These are phyloP conservation scores for Drosophila aldrichi DNA, from an alignment of 2,888 invertebrate species.

Conservation along the genomic window DNA sequence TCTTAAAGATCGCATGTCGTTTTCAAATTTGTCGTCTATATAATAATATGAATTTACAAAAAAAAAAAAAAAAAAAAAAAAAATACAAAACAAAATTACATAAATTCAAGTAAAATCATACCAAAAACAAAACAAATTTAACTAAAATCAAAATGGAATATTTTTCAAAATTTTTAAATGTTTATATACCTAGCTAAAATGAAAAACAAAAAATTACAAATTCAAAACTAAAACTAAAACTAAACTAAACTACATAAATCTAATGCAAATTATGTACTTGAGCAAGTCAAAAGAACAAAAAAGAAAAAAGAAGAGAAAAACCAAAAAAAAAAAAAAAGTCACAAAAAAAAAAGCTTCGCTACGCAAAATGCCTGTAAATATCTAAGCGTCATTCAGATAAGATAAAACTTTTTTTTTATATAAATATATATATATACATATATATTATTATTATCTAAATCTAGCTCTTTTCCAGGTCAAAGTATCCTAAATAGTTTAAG, in stretches of 20 bases:
- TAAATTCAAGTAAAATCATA: conserved; percentile 14
- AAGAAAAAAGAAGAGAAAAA: conserved; percentile 1
- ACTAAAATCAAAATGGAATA: conserved; percentile 68
- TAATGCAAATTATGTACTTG: conserved; percentile 52
- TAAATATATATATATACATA: neutral
- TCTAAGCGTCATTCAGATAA: conserved; percentile 50
- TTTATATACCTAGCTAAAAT: conserved; percentile 69
- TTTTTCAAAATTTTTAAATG: conserved; percentile 74
- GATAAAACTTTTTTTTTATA: conserved; percentile 5
- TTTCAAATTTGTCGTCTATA: conserved; percentile 66
- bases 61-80: neutral
- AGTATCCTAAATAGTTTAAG: conserved; percentile 54
- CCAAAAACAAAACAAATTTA: conserved; percentile 35
- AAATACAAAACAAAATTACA: neutral
- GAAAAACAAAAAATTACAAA: conserved; percentile 34
- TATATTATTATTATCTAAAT: neutral
- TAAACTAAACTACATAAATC: conserved; percentile 21
- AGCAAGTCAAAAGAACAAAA: conserved; percentile 36
- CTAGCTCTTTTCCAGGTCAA: conserved; percentile 60
- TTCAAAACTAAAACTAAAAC: neutral
- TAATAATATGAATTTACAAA: conserved; percentile 19
- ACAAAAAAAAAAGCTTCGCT: conserved; percentile 55
- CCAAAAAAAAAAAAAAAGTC: conserved; percentile 1
- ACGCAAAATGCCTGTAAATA: conserved; percentile 77
- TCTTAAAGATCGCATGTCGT: conserved; percentile 59